Base-by-base conservation (phyloP, 2,888 invertebrate species). In the Cordylochernes scorpioides region DNA sequence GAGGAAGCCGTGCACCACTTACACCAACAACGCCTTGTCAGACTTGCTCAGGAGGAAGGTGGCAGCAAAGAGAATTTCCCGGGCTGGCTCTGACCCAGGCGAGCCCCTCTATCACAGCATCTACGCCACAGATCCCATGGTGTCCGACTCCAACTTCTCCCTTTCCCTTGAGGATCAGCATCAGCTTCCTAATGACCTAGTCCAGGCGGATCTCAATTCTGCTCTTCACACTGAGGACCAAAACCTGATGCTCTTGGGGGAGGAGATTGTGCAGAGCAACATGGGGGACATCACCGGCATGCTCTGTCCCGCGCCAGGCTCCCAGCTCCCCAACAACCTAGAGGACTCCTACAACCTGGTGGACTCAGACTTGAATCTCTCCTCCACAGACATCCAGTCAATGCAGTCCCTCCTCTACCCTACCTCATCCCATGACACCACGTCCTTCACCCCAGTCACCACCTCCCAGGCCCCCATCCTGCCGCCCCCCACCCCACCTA, bases 11-110 rank as follows among this genome's bases (percentile, higher is more conserved):
- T 31, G 35, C 9, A 28, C 33, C 15, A 28, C 31, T 13, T 31
- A 29, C 16, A 36, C 40, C 7, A 39, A 15, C 26, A 39, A 33
- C 15, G 34, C 41, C 9, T 27, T 44, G 26, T 38, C 65, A 8
- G 66, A 68, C 34, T 65, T 68, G 30, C 47, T 68, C 33, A 66
- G 67, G 41, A 66, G 66, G 35, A 57, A 65, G 28, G 61, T 42
- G 5, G 39, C 61, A 1, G 60, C 41, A 24, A 44, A 45, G 29
- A 33, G 45, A 25, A 38, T 41, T n/a, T 39, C 36, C 25, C 33
- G 45, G 9, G 41, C 44, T 8, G 41, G 41, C 9, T 45, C 45
- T 5, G 45, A 45, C 31, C 43, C 45, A 3, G 44, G 45, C 1
- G 43, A 42, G 15, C 29, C 33, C 4, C 17, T 33, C 3, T 10